These are phyloP conservation scores for Pelusios castaneus DNA, from an alignment of 2,113 vertebrate species.

Conservation along the genomic window DNA sequence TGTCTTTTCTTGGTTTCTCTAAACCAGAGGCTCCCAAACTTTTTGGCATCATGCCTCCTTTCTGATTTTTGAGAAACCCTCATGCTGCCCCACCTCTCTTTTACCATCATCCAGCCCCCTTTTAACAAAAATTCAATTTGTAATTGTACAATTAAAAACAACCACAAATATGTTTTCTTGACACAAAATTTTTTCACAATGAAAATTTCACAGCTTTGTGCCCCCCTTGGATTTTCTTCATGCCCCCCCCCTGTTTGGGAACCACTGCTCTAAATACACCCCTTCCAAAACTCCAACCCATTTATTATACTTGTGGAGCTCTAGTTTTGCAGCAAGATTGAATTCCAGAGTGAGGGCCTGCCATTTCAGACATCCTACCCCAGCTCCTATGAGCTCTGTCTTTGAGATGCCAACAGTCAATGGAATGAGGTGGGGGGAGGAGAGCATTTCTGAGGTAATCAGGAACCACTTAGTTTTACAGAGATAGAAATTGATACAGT, in stretches of 20 bases:
- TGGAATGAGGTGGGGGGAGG: background rate
- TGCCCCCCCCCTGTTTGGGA: too few species aligned
- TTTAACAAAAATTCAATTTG: too few species aligned
- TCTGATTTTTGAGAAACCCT: too few species aligned
- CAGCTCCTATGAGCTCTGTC: background rate
- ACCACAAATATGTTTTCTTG: too few species aligned
- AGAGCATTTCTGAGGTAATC: background rate
- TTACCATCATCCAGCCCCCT: too few species aligned
- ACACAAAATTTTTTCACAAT: too few species aligned
- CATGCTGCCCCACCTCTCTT: too few species aligned
- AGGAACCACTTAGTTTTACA: background rate
- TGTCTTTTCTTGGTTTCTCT: background rate
- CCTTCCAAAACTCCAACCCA: background rate
- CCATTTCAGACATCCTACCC: background rate
- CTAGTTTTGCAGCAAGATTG: background rate
- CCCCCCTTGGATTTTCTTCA: too few species aligned
- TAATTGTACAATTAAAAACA: too few species aligned
- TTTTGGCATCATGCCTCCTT: too few species aligned
- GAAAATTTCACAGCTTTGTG: too few species aligned
- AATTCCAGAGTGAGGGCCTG: background rate
- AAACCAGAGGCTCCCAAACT: too few species aligned
- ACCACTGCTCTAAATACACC: background rate
- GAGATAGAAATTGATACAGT: constrained; percentile 14
- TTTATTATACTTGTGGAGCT: background rate
- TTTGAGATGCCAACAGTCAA: background rate